Percentiles rank a stretch among this genome's conserved stretches.
Evolutionary conservation across 2,797 vertebrate species (phyloP).

Genomic region (Phoxinus dragarum): DNA sequence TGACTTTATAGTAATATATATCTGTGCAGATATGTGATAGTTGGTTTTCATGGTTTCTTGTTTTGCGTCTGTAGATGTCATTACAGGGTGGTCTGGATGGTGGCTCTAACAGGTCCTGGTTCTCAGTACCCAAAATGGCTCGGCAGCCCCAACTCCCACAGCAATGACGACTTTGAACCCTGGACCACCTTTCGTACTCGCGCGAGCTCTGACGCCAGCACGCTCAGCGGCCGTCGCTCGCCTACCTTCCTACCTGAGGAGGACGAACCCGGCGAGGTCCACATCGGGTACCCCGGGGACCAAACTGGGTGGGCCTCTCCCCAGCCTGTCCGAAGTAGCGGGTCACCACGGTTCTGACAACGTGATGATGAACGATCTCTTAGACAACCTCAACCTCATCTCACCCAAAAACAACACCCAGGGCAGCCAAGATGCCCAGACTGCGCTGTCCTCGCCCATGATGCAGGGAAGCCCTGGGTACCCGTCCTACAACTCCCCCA

Average conservation of each 20-base stretch:
- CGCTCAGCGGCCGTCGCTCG: conserved; percentile 91
- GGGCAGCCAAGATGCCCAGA: conserved; percentile 80
- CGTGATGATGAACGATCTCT: conserved; percentile 88
- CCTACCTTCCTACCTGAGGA: conserved; percentile 90
- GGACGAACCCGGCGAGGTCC: conserved; percentile 87
- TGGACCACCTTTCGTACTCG: conserved; percentile 94
- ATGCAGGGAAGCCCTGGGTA: conserved; percentile 85
- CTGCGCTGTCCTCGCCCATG: conserved; percentile 81
- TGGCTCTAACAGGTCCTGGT: conserved; percentile 86
- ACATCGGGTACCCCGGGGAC: conserved; percentile 86
- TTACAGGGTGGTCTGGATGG: conserved; percentile 87
- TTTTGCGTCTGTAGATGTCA: conserved; percentile 69
- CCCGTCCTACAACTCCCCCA: conserved; percentile 81
- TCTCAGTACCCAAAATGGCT: conserved; percentile 95
- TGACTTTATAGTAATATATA: background rate
- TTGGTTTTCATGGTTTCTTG: conserved; percentile 35
- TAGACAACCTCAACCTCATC: conserved; percentile 95
- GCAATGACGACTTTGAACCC: conserved; percentile 93
- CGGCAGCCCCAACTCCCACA: conserved; percentile 95
- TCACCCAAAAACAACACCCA: conserved; percentile 83
- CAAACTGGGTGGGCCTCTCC: conserved; percentile 90
- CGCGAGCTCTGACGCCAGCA: conserved; percentile 95
- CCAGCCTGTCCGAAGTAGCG: conserved; percentile 92
- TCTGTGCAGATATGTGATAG: background rate
- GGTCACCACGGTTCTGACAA: conserved; percentile 76